phyloP scores from a whole-genome alignment of 2,888 invertebrate species.

The Byasa hedistus region DNA sequence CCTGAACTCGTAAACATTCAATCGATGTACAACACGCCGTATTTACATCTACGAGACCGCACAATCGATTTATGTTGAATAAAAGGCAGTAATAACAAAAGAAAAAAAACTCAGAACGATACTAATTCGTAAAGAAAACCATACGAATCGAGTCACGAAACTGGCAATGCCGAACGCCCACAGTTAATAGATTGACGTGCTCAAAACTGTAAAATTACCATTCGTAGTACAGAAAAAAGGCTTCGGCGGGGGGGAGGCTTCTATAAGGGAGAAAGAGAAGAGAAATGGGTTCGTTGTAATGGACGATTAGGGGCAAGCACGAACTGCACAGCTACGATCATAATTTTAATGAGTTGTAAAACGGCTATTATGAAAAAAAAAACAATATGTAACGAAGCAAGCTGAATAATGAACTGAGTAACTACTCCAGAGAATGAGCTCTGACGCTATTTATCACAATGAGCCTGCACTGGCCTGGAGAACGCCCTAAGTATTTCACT shows the following conservation, averaged over 20 bases:
- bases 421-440: not conserved
- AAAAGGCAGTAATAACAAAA: conserved; percentile 38
- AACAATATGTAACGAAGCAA: conserved; percentile 28
- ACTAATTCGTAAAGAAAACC: conserved; percentile 53
- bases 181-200: conserved; percentile 76
- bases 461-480: not conserved
- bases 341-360: conserved; percentile 63
- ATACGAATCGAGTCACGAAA: conserved; percentile 65
- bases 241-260: conserved; percentile 23
- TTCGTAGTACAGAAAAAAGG: conserved; percentile 60
- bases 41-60: conserved; percentile 48
- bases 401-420: conserved; percentile 30
- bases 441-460: not conserved
- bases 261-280: conserved; percentile 39
- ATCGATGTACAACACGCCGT: conserved; percentile 29
- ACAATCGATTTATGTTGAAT: conserved; percentile 25
- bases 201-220: conserved; percentile 78
- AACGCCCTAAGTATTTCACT: not conserved
- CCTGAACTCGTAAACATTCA: conserved; percentile 30
- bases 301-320: conserved; percentile 56
- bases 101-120: conserved; percentile 39
- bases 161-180: conserved; percentile 53
- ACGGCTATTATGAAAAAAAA: conserved; percentile 34
- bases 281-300: conserved; percentile 53
- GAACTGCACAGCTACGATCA: conserved; percentile 45